A percentile compares a stretch with the other conserved stretches of the same genome.
These are phyloP conservation scores for Drosophila rhopaloa DNA, from an alignment of 1,140 invertebrate species.

Conservation along the genomic window DNA sequence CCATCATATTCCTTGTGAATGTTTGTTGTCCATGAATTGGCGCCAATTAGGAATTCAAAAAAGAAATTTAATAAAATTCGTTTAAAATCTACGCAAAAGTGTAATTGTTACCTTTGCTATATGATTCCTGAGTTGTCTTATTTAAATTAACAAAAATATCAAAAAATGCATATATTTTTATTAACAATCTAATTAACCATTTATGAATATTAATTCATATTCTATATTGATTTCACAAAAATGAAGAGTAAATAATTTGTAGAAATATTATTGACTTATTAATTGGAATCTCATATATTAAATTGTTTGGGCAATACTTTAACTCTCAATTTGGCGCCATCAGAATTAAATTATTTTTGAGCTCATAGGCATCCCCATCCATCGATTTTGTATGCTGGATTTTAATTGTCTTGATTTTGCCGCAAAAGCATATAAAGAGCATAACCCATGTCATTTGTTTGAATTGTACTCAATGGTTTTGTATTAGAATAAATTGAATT, in stretches of 20 bases:
- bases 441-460: conserved; percentile 38
- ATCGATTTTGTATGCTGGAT: conserved; percentile 15
- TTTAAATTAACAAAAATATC: no score
- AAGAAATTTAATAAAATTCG: not conserved
- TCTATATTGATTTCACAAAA: no score
- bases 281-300: no score
- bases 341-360: conserved; percentile 15
- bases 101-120: no score
- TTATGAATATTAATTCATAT: no score
- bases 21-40: not conserved
- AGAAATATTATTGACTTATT: no score
- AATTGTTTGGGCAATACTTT: not conserved
- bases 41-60: not conserved
- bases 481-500: conserved; percentile 79
- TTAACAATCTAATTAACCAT: no score
- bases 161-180: no score
- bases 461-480: conserved; percentile 67
- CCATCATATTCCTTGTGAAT: conserved; percentile 1
- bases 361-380: conserved; percentile 87
- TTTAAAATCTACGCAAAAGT: no score
- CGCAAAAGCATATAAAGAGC: conserved; percentile 36
- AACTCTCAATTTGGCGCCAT: conserved; percentile 11
- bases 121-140: no score
- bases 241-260: no score
- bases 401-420: conserved; percentile 59